Evolutionary conservation across 2,888 invertebrate genomes (phyloP).

Genomic region (Habrosyne pyritoides): DNA sequence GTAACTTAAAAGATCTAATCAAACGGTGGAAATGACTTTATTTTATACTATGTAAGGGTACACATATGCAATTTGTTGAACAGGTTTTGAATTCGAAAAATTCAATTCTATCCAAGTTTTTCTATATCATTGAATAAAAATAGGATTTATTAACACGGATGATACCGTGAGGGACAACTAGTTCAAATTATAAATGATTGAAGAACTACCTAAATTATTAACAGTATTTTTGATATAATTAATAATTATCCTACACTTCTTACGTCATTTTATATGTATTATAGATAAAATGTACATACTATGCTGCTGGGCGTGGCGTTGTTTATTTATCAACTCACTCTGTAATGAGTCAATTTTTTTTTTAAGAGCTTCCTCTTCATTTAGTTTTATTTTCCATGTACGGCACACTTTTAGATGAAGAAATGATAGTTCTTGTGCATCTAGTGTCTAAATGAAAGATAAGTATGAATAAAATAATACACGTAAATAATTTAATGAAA

Average conservation of each 20-base stretch:
- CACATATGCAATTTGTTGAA: too few relatives aligned
- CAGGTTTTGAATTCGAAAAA: too few relatives aligned
- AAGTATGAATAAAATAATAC: not conserved
- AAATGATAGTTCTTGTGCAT: constrained; percentile 80
- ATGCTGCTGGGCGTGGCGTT: constrained; percentile 74
- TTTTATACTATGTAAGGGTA: too few relatives aligned
- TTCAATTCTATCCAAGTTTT: too few relatives aligned
- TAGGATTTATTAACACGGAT: too few relatives aligned
- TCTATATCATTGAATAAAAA: too few relatives aligned
- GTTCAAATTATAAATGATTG: too few relatives aligned
- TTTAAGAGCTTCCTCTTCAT: constrained; percentile 70
- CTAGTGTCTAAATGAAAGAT: constrained; percentile 57
- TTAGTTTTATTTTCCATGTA: constrained; percentile 70
- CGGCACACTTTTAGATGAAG: constrained; percentile 81
- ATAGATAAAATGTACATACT: constrained; percentile 52
- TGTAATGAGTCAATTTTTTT: constrained; percentile 74
- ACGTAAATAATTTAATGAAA: not conserved
- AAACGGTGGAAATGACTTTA: too few relatives aligned
- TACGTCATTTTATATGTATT: not conserved
- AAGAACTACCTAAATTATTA: too few relatives aligned
- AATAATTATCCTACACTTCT: not conserved
- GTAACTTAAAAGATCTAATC: too few relatives aligned
- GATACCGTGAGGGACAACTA: too few relatives aligned
- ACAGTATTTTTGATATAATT: too few relatives aligned
- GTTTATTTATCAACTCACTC: constrained; percentile 73